A percentile compares a stretch with the other conserved stretches of the same genome.
Evolutionary conservation across 2,888 invertebrate genomes (phyloP).

Genomic region (Periphyllus acericola): DNA sequence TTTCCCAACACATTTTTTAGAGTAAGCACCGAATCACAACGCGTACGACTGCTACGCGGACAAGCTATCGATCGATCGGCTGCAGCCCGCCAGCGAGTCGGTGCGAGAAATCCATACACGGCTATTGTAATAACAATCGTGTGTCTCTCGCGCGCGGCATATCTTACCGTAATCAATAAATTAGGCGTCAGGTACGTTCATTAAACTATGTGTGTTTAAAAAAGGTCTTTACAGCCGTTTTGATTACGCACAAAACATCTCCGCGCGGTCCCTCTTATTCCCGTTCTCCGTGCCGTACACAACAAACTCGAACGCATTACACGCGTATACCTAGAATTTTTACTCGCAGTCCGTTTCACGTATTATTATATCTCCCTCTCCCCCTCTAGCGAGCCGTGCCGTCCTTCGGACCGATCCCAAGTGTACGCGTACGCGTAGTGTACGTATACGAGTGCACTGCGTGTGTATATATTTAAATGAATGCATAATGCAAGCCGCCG

Average conservation of each 20-base stretch:
- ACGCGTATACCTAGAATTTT: not conserved
- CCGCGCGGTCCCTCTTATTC: not conserved
- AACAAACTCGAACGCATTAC: too few relatives aligned
- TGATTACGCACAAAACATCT: not conserved
- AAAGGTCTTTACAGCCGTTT: conserved; percentile 31
- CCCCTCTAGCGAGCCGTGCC: not conserved
- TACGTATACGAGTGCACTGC: not conserved
- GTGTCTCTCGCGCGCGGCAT: not conserved
- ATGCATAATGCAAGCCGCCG: conserved; percentile 22
- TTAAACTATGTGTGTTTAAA: not conserved
- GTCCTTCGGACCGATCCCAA: not conserved
- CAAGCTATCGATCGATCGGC: too few relatives aligned
- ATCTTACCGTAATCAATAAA: not conserved
- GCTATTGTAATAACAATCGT: not conserved
- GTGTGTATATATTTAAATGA: not conserved
- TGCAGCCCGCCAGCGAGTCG: too few relatives aligned
- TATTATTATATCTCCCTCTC: not conserved
- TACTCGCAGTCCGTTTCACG: not conserved
- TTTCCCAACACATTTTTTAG: too few relatives aligned
- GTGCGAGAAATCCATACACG: too few relatives aligned
- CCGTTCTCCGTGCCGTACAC: too few relatives aligned
- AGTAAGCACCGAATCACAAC: too few relatives aligned
- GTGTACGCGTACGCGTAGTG: not conserved
- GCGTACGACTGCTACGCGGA: too few relatives aligned
- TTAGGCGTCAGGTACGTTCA: not conserved